Base-by-base conservation (phyloP, 2,113 vertebrate species). In the Vulpes vulpes region DNA sequence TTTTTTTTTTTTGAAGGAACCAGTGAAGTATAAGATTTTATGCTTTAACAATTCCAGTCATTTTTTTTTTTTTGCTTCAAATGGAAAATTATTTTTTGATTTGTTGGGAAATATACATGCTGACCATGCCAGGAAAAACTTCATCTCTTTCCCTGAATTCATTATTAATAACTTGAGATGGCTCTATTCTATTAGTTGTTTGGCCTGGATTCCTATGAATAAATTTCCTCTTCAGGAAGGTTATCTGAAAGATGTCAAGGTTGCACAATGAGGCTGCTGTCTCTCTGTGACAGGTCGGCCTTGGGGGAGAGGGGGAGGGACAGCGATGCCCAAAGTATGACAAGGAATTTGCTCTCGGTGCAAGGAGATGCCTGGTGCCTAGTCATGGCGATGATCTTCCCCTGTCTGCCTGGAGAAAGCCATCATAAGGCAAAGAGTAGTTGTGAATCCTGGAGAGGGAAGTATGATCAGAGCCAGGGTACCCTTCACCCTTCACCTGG, bases 31-130 rank as follows among this genome's bases (percentile, higher is more conserved):
- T n/a, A 80, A 55, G 73, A 55, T 60, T 93, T 89, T 85, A 78
- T 73, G 69, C 35, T 65, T 91, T 65, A 92, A 93, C 43, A 69
- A 57, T 71, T 49, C 91, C 0, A 20, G 73, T 32, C 51, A 65
- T 23, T 12, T 76, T 89, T 38, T 81, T 30, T 88, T 65, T 38
- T 76, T 49, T 32, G 64, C 27, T 76, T 71, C 71, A 80, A 97
- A 90, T 92, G 84, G 93, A 94, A 97, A 97, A 60, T 69, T 69
- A 84, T 65, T 96, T 97, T 96, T 88, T 97, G 93, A 97, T 65
- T 96, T 90, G 55, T 86, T 87, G 83, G 90, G 89, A 97, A 93
- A 97, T 38, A 69, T 30, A 80, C 67, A 78, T 32, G 49, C 17
- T 79, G 74, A 65, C 22, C 7, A 22, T 83, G 89, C 92, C 96